These are phyloP conservation scores for Cyrtonyx montezumae DNA, from an alignment of 2,113 vertebrate species.

Conservation along the genomic window DNA sequence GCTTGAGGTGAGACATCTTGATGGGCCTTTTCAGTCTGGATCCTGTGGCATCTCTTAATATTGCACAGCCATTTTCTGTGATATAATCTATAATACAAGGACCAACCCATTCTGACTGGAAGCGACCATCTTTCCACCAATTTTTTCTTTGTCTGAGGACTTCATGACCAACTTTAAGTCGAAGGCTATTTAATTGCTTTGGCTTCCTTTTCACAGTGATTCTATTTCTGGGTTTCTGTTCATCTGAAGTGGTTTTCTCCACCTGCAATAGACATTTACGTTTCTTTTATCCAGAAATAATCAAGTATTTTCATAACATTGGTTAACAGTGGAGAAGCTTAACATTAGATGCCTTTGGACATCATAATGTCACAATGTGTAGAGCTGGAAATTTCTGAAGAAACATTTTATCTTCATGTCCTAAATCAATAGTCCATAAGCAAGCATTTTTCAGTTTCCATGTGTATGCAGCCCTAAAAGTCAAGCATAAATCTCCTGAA, in stretches of 20 bases:
- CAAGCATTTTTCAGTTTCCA: background rate
- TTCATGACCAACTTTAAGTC: conserved; percentile 79
- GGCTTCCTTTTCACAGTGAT: conserved; percentile 68
- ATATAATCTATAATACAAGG: conserved; percentile 80
- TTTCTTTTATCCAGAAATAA: background rate
- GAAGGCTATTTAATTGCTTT: conserved; percentile 72
- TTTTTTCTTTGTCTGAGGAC: conserved; percentile 79
- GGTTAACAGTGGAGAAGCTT: background rate
- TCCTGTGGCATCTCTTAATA: conserved; percentile 75
- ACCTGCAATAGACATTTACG: conserved; percentile 20
- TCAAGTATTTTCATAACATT: background rate
- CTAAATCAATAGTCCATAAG: background rate
- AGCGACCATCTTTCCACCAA: conserved; percentile 80
- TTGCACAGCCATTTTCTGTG: conserved; percentile 75
- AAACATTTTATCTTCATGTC: background rate
- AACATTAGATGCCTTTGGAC: background rate
- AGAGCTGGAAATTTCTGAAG: background rate
- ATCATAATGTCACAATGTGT: background rate
- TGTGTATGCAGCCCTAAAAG: background rate
- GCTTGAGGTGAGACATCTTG: conserved; percentile 80
- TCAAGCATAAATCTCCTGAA: background rate
- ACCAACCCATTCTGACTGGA: conserved; percentile 78
- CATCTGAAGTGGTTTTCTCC: conserved; percentile 39
- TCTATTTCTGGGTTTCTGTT: conserved; percentile 57
- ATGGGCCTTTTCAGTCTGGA: conserved; percentile 76